These are phyloP conservation scores for Drosophila tani DNA, from an alignment of 1,140 invertebrate genomes.

Conservation along the genomic window DNA sequence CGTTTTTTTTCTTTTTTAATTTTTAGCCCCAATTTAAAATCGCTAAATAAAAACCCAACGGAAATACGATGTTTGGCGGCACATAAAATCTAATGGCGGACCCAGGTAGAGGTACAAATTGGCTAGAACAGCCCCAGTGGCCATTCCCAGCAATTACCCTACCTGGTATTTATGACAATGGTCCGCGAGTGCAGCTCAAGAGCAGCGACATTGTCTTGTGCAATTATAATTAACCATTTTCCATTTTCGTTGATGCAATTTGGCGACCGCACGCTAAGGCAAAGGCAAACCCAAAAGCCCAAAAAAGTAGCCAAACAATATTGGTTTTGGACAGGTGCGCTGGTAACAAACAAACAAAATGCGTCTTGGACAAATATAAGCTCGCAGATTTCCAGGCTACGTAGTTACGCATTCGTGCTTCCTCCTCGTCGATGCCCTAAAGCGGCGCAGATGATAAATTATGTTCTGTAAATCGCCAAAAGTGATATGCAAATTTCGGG, in stretches of 20 bases:
- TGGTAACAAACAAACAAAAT: slow-evolving; percentile 27
- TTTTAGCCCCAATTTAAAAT: slow-evolving; percentile 7
- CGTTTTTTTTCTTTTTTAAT: background rate
- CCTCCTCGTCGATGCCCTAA: slow-evolving; percentile 45
- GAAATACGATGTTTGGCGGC: slow-evolving; percentile 26
- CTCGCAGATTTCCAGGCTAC: background rate
- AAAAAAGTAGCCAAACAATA: slow-evolving; percentile 27
- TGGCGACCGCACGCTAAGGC: slow-evolving; percentile 32
- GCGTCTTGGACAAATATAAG: slow-evolving; percentile 51
- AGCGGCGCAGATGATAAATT: slow-evolving; percentile 43
- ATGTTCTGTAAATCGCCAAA: slow-evolving; percentile 44
- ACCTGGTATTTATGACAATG: slow-evolving; percentile 40
- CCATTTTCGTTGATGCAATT: slow-evolving; percentile 42
- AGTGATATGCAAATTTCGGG: slow-evolving; percentile 50
- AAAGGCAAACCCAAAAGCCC: slow-evolving; percentile 30
- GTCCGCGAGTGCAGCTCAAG: slow-evolving; percentile 25
- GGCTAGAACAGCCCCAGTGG: slow-evolving; percentile 36
- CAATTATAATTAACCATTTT: slow-evolving; percentile 62
- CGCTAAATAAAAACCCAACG: slow-evolving; percentile 9
- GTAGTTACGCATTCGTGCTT: slow-evolving; percentile 11
- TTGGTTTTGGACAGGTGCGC: slow-evolving; percentile 32
- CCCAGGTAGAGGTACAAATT: slow-evolving; percentile 55
- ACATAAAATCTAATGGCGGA: slow-evolving; percentile 36
- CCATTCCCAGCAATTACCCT: slow-evolving; percentile 48
- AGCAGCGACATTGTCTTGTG: slow-evolving; percentile 66